Evolutionary conservation across 2,888 invertebrate genomes (phyloP).

Genomic region (Cryptocheilus praepositus): DNA sequence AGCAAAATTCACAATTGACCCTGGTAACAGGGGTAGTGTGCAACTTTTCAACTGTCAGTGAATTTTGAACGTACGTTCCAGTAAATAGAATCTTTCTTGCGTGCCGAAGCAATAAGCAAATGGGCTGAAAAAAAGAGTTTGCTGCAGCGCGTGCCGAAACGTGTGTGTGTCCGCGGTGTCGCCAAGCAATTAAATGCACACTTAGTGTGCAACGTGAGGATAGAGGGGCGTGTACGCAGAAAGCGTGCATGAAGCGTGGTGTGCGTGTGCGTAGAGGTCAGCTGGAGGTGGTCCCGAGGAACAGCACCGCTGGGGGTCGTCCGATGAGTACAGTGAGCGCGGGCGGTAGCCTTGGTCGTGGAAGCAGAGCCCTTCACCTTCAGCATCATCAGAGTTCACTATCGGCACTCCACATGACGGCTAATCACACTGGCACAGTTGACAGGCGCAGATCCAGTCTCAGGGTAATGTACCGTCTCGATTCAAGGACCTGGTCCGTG

Average conservation of each 20-base stretch:
- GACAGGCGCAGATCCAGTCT: slow-evolving; percentile 75
- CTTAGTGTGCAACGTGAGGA: slow-evolving; percentile 22
- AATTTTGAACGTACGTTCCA: too few relatives aligned
- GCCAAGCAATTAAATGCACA: slow-evolving; percentile 45
- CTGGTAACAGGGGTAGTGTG: too few relatives aligned
- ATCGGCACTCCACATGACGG: slow-evolving; percentile 67
- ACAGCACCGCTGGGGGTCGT: slow-evolving; percentile 64
- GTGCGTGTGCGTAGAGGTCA: slow-evolving; percentile 73
- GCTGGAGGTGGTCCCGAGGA: slow-evolving; percentile 73
- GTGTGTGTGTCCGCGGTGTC: slow-evolving; percentile 70
- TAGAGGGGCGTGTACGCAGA: slow-evolving; percentile 50
- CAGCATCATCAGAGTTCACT: slow-evolving; percentile 71
- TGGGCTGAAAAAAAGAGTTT: slow-evolving; percentile 28
- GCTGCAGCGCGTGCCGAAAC: slow-evolving; percentile 64
- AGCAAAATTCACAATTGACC: too few relatives aligned
- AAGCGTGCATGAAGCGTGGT: slow-evolving; percentile 71
- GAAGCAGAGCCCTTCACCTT: slow-evolving; percentile 64
- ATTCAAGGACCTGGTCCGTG: slow-evolving; percentile 44
- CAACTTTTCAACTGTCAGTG: too few relatives aligned
- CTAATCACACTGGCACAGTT: slow-evolving; percentile 68
- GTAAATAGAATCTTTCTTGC: too few relatives aligned
- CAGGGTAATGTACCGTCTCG: slow-evolving; percentile 74
- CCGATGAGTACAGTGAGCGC: slow-evolving; percentile 72
- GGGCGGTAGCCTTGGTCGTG: slow-evolving; percentile 71
- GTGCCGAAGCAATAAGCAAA: neutral